Evolutionary conservation across 1,140 invertebrate genomes (phyloP).

Genomic region (Trypoxylus dichotomus): DNA sequence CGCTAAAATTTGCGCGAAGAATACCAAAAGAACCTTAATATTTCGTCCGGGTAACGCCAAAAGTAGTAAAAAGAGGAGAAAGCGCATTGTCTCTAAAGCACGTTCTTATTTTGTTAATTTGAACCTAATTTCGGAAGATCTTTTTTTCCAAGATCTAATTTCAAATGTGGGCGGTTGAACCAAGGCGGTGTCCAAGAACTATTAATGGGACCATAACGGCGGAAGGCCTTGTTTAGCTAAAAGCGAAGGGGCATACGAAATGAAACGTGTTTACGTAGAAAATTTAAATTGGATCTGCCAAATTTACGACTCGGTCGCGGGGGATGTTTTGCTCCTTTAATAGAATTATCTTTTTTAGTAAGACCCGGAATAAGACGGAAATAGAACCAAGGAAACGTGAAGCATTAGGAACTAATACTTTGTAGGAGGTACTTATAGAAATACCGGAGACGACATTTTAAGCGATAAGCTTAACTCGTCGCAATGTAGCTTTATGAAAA

Average conservation of each 20-base stretch:
- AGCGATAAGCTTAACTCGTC: not conserved
- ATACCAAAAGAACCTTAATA: too few species aligned
- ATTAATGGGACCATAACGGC: not conserved
- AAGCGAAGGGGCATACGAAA: not conserved
- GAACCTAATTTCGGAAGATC: not conserved
- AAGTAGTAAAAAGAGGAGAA: too few species aligned
- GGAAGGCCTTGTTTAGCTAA: not conserved
- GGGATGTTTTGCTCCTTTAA: not conserved
- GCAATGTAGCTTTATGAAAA: not conserved
- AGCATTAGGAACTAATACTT: not conserved
- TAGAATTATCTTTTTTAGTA: slow-evolving; percentile 4
- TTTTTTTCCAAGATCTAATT: not conserved
- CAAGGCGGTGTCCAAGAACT: not conserved
- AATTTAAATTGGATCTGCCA: not conserved
- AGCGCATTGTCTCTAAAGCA: not conserved
- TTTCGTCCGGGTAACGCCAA: too few species aligned
- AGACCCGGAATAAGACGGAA: not conserved
- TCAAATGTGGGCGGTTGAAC: not conserved
- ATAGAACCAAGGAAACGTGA: not conserved
- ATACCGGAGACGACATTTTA: not conserved
- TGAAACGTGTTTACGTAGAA: not conserved
- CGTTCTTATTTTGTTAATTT: not conserved
- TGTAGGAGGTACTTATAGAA: not conserved
- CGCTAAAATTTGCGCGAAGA: too few species aligned
- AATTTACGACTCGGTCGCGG: not conserved